These are phyloP conservation scores for Baccha elongata DNA, from an alignment of 2,888 invertebrate genomes.

Conservation along the genomic window DNA sequence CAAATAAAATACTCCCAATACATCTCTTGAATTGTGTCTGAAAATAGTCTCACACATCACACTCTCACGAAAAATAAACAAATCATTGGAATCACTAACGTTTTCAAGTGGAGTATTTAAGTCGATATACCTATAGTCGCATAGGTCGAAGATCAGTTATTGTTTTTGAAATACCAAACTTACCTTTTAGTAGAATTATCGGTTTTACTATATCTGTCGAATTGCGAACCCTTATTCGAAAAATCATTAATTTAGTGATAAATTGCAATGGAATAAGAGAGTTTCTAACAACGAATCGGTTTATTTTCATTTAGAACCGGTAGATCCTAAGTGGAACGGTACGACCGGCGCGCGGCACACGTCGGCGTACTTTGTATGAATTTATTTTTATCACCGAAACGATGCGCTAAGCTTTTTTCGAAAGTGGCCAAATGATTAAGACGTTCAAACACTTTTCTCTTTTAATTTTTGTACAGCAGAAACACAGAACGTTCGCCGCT, in stretches of 20 bases:
- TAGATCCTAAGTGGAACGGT: conserved; percentile 54
- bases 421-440: conserved; percentile 71
- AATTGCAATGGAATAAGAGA: conserved; percentile 26
- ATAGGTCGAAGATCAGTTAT: conserved; percentile 23
- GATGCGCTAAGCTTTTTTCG: conserved; percentile 70
- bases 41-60: conserved; percentile 58
- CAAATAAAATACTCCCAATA: conserved; percentile 23
- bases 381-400: conserved; percentile 66
- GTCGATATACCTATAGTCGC: neutral
- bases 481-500: conserved; percentile 37
- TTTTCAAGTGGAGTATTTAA: conserved; percentile 34
- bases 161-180: neutral
- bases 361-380: conserved; percentile 36
- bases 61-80: conserved; percentile 61
- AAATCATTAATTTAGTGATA: conserved; percentile 12
- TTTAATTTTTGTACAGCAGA: conserved; percentile 31
- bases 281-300: conserved; percentile 27
- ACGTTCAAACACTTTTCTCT: conserved; percentile 54
- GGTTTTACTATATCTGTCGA: neutral
- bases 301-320: conserved; percentile 39
- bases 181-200: conserved; percentile 3
- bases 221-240: conserved; percentile 18
- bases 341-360: conserved; percentile 12
- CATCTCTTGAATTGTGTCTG: conserved; percentile 41
- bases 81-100: conserved; percentile 41